Percentiles rank a stretch among this genome's conserved stretches.
Conservation (phyloP, 1,140 invertebrate species). For the Heterodera schachtii region DNA sequence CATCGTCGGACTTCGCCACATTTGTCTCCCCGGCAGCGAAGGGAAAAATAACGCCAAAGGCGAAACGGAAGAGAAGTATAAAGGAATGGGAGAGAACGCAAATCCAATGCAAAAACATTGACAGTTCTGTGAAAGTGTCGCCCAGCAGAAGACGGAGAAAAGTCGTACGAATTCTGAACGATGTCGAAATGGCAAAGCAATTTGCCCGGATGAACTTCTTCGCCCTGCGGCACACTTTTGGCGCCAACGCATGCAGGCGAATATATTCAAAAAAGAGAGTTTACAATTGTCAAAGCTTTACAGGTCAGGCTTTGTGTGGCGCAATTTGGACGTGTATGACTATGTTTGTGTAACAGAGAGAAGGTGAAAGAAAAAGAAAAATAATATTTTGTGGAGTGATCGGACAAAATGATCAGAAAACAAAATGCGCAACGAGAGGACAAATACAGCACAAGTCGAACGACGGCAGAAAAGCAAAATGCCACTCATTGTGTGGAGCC, state of each 20-base stretch:
- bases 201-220: conserved; percentile 41
- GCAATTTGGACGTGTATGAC: conserved; percentile 55
- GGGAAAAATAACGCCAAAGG: neutral
- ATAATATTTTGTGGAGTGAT: neutral
- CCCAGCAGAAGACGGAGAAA: neutral
- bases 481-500: conserved; percentile 31
- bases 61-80: neutral
- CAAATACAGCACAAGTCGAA: conserved; percentile 11
- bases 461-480: conserved; percentile 21
- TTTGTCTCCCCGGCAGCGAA: conserved; percentile 5
- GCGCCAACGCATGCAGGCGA: conserved; percentile 49
- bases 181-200: conserved; percentile 40
- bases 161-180: conserved; percentile 32
- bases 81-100: neutral
- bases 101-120: neutral
- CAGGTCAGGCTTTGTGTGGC: conserved; percentile 44
- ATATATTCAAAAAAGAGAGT: neutral
- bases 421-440: conserved; percentile 18
- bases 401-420: conserved; percentile 1
- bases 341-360: conserved; percentile 53
- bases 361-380: conserved; percentile 36
- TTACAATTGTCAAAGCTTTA: neutral
- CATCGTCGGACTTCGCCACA: neutral
- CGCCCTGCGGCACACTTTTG: conserved; percentile 40
- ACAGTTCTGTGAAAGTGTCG: neutral